These are phyloP conservation scores for Xiphydria camelus DNA, from an alignment of 2,888 invertebrate species.

Conservation along the genomic window DNA sequence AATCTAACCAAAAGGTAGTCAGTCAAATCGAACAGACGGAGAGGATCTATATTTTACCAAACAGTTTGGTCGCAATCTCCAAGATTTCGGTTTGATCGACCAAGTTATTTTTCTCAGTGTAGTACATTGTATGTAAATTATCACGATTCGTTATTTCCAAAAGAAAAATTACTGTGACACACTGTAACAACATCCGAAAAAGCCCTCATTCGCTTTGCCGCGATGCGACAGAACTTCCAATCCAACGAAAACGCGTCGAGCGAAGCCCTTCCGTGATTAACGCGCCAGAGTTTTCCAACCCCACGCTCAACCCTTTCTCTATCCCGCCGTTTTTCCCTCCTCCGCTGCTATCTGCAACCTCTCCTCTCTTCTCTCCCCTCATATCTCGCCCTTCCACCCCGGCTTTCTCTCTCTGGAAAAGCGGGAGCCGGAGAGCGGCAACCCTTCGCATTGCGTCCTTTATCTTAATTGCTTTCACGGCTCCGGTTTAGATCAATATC, in stretches of 20 bases:
- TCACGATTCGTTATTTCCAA: too few species aligned
- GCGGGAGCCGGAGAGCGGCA: constrained; percentile 42
- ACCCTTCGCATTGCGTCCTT: constrained; percentile 56
- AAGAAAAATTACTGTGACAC: too few species aligned
- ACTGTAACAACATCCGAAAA: too few species aligned
- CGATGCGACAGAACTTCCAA: constrained; percentile 5
- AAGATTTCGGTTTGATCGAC: too few species aligned
- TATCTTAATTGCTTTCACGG: constrained; percentile 56
- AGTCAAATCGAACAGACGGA: too few species aligned
- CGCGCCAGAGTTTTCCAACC: constrained; percentile 29
- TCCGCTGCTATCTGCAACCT: constrained; percentile 14
- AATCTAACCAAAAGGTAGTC: too few species aligned
- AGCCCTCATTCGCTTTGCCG: too few species aligned
- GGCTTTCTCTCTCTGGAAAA: constrained; percentile 31
- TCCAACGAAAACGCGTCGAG: constrained; percentile 23
- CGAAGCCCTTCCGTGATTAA: constrained; percentile 32
- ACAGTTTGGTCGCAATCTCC: too few species aligned
- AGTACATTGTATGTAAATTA: too few species aligned
- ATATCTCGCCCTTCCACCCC: constrained; percentile 24
- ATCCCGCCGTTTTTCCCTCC: constrained; percentile 6
- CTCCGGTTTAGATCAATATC: constrained; percentile 55
- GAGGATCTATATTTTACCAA: too few species aligned
- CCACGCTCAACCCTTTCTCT: constrained; percentile 20
- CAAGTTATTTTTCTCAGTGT: too few species aligned
- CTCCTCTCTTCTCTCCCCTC: constrained; percentile 22